Conservation (phyloP, 2,888 invertebrate genomes). For the Melinopterus prodromus region DNA sequence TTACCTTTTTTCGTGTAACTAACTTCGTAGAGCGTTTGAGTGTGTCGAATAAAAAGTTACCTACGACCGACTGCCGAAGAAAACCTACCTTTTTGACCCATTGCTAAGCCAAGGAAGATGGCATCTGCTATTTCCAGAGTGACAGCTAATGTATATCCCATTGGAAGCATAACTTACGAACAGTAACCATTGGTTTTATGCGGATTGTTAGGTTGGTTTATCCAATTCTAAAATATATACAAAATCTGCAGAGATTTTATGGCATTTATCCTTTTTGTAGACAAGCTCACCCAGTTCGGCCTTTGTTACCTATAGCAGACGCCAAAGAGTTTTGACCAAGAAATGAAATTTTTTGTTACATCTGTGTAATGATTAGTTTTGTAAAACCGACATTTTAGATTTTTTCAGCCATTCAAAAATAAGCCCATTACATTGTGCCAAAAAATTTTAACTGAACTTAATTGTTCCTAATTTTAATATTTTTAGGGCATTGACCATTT, state of each 20-base stretch:
- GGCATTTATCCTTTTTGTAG: slow-evolving; percentile 71
- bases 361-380: no score
- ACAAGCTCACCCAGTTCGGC: slow-evolving; percentile 75
- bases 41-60: no score
- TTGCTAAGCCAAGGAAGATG: slow-evolving; percentile 73
- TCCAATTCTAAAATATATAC: slow-evolving; percentile 70
- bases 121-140: slow-evolving; percentile 75
- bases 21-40: no score
- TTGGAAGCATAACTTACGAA: slow-evolving; percentile 70
- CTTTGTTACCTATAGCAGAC: slow-evolving; percentile 47
- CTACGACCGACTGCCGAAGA: no score
- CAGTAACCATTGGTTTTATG: slow-evolving; percentile 74
- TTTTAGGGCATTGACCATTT: slow-evolving; percentile 96
- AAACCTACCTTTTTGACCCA: no score
- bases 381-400: no score
- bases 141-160: slow-evolving; percentile 73
- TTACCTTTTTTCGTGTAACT: no score
- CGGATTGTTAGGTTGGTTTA: slow-evolving; percentile 65
- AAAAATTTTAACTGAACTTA: no score
- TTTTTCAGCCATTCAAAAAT: no score
- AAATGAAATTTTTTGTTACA: no score
- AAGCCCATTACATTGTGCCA: no score
- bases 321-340: no score
- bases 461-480: slow-evolving; percentile 12
- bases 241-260: slow-evolving; percentile 69